Evolutionary conservation across 2,888 invertebrate species (phyloP), one percentile per base, ranked within the genome.

Genomic region (Cryptocephalus primarius): DNA sequence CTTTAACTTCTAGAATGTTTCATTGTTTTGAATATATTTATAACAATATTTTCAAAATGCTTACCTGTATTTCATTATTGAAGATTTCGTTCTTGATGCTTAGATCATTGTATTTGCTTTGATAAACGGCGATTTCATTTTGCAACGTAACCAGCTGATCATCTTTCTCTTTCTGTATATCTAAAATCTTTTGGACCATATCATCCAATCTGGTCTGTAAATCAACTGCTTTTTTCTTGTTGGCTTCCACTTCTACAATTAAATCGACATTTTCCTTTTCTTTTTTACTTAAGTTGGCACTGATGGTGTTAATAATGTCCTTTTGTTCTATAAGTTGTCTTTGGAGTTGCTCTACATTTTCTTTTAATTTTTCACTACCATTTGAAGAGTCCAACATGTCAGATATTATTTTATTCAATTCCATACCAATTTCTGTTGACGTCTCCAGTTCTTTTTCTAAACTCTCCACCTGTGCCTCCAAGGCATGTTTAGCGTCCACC

Each of bases 401-500:
- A 0, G 80, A 72, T 32, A 84, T 67, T 73, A 83, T 82, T 60
- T 75, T 72, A 60, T 84, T 83, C 42, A 84, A 65, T 67, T 89
- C 89, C 53, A 89, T 71, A 39, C 83, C 83, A 8, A 88, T 85
- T 58, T 88, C 85, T 0, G 88, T 85, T 1, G 88, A 85, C 59
- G 80, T 83, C 67, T 89, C 88, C 39, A 89, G 75, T 61, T 89
- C 79, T 75, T 83, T 78, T 72, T 88, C 78, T 60, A 83, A 61
- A 63, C 76, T 75, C 43, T 75, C 69, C 13, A 86, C 72, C 65
- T 88, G 82, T 44, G 84, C 85, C 64, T 86, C 78, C 39, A 83
- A 62, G 46, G 74, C 74, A 10, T 44, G 10, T 33, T 55, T 55
- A 10, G 34, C 4, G 66, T 89, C 88, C 32, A 88, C 75, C 61